Conservation (phyloP, 2,113 vertebrate species). For the Seriola rivoliana region DNA sequence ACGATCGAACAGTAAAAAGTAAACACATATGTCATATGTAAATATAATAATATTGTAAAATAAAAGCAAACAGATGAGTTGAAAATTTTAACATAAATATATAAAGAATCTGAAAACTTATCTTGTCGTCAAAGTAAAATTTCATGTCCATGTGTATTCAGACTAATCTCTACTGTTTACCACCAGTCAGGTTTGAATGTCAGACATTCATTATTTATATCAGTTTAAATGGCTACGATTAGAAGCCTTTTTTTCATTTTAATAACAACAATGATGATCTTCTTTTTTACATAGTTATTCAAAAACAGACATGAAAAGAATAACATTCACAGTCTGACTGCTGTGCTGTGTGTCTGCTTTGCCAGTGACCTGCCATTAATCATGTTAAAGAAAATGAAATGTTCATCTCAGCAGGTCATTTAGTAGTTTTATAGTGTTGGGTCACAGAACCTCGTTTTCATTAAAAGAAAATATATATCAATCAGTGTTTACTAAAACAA, state of each 20-base stretch:
- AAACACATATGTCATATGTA: neutral
- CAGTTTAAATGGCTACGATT: neutral
- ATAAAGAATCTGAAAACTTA: neutral
- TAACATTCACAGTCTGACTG: constrained; percentile 26
- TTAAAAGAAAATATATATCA: constrained; percentile 14
- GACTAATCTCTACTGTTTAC: neutral
- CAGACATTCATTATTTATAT: constrained; percentile 2
- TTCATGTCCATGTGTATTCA: neutral
- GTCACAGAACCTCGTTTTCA: constrained; percentile 16
- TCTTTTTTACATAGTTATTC: neutral
- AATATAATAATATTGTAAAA: neutral
- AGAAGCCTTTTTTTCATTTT: neutral
- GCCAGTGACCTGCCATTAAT: constrained; percentile 62
- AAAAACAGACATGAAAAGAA: constrained; percentile 8
- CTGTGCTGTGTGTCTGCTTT: constrained; percentile 30
- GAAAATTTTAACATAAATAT: neutral
- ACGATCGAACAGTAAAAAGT: neutral
- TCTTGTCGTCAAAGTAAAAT: too few relatives aligned
- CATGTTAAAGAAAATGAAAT: constrained; percentile 46
- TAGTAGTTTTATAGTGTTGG: neutral
- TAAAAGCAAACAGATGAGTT: neutral
- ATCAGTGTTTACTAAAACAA: constrained; percentile 6
- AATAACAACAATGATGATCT: neutral
- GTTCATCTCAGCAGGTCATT: constrained; percentile 28
- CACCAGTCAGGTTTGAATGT: neutral